phyloP scores from a whole-genome alignment of 30 jellyfish, hydroid and myxozoan species.

The Aurelia sp. region DNA sequence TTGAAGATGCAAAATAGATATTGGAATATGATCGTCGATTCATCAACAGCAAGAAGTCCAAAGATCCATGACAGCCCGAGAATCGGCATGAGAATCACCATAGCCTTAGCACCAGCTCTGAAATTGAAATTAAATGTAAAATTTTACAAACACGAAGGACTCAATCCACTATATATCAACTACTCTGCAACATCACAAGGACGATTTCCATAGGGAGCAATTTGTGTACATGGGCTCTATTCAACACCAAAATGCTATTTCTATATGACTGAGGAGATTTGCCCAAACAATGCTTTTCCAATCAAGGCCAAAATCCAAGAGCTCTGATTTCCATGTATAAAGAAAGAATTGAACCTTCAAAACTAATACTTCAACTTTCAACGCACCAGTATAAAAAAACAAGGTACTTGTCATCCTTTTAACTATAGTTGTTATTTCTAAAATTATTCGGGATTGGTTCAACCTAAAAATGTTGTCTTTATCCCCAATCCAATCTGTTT shows the following conservation, averaged over 20 bases:
- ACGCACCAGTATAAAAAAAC: too few relatives aligned
- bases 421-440: too few relatives aligned
- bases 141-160: too few relatives aligned
- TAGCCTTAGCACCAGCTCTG: conserved; percentile 94
- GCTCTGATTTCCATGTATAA: not conserved
- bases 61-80: conserved; percentile 94
- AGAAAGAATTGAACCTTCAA: too few relatives aligned
- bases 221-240: too few relatives aligned
- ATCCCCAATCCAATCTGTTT: not conserved
- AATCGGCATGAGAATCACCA: conserved; percentile 88
- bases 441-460: not conserved
- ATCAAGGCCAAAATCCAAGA: not conserved
- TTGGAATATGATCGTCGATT: conserved; percentile 73
- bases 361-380: not conserved
- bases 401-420: too few relatives aligned
- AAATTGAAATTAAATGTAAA: too few relatives aligned
- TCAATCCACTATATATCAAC: too few relatives aligned
- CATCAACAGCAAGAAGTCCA: conserved; percentile 92
- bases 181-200: too few relatives aligned
- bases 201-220: too few relatives aligned
- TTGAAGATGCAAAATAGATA: conserved; percentile 82
- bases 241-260: too few relatives aligned
- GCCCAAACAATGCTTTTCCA: not conserved
- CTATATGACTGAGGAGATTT: too few relatives aligned
- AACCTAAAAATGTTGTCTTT: not conserved